Conservation (phyloP, 2,797 vertebrate genomes). For the Pyrocephalus nanus region DNA sequence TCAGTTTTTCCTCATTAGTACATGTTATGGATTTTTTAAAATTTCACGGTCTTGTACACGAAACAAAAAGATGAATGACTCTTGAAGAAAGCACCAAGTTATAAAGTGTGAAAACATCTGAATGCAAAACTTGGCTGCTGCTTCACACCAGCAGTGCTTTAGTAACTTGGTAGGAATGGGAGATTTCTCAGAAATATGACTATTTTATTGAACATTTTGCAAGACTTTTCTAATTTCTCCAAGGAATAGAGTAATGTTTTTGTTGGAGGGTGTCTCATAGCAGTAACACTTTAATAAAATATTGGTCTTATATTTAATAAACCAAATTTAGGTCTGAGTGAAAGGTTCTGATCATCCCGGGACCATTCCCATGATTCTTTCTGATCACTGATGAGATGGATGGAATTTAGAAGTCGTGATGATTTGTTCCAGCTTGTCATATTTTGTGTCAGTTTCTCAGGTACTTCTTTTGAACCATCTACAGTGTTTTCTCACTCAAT, state of each 20-base stretch:
- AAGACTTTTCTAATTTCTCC: neutral
- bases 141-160: neutral
- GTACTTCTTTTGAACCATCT: slow-evolving; percentile 50
- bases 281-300: neutral
- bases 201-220: neutral
- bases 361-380: neutral
- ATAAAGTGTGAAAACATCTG: neutral
- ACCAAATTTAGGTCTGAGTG: neutral
- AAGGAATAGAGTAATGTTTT: neutral
- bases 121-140: neutral
- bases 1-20: neutral
- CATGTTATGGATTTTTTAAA: accelerated
- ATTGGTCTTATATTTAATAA: neutral
- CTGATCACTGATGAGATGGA: neutral
- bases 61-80: neutral
- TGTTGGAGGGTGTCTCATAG: neutral
- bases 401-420: slow-evolving; percentile 18
- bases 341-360: neutral
- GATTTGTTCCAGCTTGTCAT: slow-evolving; percentile 22
- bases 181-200: neutral
- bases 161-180: neutral
- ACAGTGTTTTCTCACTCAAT: slow-evolving; percentile 60
- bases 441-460: slow-evolving; percentile 55
- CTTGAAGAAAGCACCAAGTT: neutral
- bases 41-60: neutral